Evolutionary conservation across 2,113 vertebrate species (phyloP), one percentile per base, ranked within the genome.

Genomic region (Plectropomus leopardus): DNA sequence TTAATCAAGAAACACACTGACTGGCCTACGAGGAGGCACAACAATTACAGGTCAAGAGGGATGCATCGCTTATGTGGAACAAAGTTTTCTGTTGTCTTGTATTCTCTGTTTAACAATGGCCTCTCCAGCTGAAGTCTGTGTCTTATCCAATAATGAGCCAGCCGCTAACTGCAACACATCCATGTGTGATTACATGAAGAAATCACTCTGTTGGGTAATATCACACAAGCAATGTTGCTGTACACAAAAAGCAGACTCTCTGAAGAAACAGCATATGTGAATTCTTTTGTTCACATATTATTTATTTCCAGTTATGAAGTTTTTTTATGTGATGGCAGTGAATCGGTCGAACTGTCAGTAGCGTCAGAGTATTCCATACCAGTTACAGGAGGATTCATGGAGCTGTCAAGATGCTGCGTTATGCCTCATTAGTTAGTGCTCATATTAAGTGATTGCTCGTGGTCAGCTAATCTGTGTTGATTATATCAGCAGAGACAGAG

Each of bases 401-500:
- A 73, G 65, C 57, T 28, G 79, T 80, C 26, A 40, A 59, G 28
- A 15, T 36, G 59, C 63, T 68, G 70, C 24, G 47, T 48, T 77
- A 68, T 19, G 64, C 44, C 51, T 84, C 69, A 72, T 85, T 87
- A 79, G 73, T 70, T 53, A 47, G 58, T 63, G 65, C 57, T 78
- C 80, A 47, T 83, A 77, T 81, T 69, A 90, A 88, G 58, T 74
- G 70, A 77, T 74, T 77, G 77, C 74, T 86, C 14, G 28, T 84
- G 72, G 66, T 86, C 79, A 79, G 70, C 57, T 78, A 58, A 79
- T 86, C 74, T 71, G 54, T 6, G 54, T 42, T 85, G 86, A 91
- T 87, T 82, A 78, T 83, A 83, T 82, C 67, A 76, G 78, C 72
- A 68, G 23, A 84, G 70, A 86, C 79, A 75, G 51, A 80, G 72